phyloP scores from a whole-genome alignment of 2,113 vertebrate species.

The Globicephala melas region DNA sequence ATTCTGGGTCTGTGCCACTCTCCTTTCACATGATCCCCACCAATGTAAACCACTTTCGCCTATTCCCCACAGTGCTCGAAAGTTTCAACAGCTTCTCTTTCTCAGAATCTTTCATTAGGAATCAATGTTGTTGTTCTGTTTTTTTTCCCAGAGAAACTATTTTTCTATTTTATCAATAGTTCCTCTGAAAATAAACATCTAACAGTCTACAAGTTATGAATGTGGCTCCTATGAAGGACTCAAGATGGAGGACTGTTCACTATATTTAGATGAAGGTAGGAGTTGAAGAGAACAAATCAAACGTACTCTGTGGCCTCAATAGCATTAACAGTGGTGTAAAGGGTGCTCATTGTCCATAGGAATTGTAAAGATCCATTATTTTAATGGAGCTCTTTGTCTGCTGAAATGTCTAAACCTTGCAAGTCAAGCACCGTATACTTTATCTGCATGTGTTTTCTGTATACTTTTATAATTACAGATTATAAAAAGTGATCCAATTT shows the following conservation, averaged over 20 bases:
- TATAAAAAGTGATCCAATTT: neutral
- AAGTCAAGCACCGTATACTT: neutral
- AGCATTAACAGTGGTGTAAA: neutral
- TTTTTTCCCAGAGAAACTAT: slow-evolving; percentile 19
- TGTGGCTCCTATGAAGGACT: neutral
- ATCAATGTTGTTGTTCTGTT: neutral
- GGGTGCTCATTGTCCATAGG: neutral
- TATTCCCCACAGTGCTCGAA: neutral
- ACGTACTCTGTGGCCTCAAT: neutral
- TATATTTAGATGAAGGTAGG: neutral
- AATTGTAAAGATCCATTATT: neutral
- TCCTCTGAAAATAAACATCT: slow-evolving; percentile 21
- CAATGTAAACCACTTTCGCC: neutral
- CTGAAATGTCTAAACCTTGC: slow-evolving; percentile 3
- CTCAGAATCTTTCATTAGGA: neutral
- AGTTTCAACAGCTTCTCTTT: neutral
- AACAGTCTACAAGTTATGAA: neutral
- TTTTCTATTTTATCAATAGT: neutral
- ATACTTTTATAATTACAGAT: no score
- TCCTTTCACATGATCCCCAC: neutral
- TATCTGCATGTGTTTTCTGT: no score
- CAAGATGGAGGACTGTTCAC: neutral
- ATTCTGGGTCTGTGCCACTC: neutral
- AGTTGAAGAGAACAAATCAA: neutral
- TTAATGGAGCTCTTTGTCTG: slow-evolving; percentile 10